phyloP scores from a whole-genome alignment of 2,113 vertebrate genomes.

The Amphilophus citrinellus region DNA sequence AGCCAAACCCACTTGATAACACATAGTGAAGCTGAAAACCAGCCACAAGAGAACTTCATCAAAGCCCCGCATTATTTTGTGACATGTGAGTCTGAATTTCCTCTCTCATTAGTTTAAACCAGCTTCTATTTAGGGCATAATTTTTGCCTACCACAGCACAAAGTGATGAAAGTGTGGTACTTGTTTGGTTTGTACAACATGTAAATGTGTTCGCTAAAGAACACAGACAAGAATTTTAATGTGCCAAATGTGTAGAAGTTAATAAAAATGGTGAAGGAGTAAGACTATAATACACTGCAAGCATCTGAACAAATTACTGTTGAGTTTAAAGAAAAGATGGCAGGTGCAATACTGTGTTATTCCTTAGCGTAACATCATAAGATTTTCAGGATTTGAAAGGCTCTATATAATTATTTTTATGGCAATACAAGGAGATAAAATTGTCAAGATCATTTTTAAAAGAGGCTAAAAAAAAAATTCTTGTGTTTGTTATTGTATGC shows the following conservation, averaged over 20 bases:
- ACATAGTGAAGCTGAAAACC: not conserved
- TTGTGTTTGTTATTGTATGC: too few species aligned
- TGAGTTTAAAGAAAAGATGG: not conserved
- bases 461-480: too few species aligned
- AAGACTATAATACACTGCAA: not conserved
- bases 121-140: not conserved
- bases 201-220: too few species aligned
- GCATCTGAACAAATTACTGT: not conserved
- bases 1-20: not conserved
- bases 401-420: too few species aligned
- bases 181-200: not conserved
- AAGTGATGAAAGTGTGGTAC: not conserved
- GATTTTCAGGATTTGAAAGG: too few species aligned
- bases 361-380: too few species aligned
- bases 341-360: too few species aligned
- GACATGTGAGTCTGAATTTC: not conserved
- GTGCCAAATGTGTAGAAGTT: not conserved
- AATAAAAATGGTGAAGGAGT: not conserved
- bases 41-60: not conserved
- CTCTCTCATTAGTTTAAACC: not conserved
- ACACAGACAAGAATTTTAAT: too few species aligned
- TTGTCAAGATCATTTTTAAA: too few species aligned
- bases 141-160: not conserved
- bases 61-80: not conserved
- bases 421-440: too few species aligned